A percentile compares a stretch with the other conserved stretches of the same genome.
phyloP scores from a whole-genome alignment of 2,797 vertebrate genomes.

The Premnoplex brunnescens region DNA sequence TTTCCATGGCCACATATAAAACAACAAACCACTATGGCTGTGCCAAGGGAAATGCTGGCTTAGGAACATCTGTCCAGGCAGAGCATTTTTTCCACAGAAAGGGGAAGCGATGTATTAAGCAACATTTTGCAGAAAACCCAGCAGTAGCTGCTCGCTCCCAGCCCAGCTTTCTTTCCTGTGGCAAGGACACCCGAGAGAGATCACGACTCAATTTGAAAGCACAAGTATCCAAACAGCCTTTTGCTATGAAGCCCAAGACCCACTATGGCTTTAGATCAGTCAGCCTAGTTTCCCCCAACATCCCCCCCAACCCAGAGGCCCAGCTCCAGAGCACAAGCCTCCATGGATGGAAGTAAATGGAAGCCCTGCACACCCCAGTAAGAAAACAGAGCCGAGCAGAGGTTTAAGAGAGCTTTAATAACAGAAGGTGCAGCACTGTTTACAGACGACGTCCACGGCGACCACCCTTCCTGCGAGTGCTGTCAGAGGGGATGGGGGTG shows the following conservation, averaged over 20 bases:
- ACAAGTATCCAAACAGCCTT: not conserved
- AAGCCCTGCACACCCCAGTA: not conserved
- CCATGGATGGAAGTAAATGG: not conserved
- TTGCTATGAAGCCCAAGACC: not conserved
- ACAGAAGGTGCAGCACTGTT: conserved; percentile 60
- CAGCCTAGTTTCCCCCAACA: not conserved
- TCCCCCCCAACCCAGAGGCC: not conserved
- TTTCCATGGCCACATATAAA: not conserved
- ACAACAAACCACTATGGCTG: not conserved
- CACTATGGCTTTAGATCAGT: not conserved
- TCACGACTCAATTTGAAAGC: not conserved
- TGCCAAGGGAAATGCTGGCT: not conserved
- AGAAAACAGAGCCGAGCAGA: not conserved
- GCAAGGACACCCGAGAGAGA: not conserved
- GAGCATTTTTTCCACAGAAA: conserved; percentile 23
- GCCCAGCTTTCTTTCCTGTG: not conserved
- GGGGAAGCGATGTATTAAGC: conserved; percentile 13
- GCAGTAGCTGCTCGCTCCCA: not conserved
- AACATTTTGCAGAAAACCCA: not conserved
- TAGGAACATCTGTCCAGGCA: not conserved
- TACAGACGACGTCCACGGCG: conserved; percentile 96
- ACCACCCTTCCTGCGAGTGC: conserved; percentile 96
- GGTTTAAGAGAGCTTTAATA: conserved; percentile 84
- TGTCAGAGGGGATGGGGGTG: conserved; percentile 97
- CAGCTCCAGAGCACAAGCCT: not conserved